Conservation (phyloP, 2,797 vertebrate species). For the Channa striata region DNA sequence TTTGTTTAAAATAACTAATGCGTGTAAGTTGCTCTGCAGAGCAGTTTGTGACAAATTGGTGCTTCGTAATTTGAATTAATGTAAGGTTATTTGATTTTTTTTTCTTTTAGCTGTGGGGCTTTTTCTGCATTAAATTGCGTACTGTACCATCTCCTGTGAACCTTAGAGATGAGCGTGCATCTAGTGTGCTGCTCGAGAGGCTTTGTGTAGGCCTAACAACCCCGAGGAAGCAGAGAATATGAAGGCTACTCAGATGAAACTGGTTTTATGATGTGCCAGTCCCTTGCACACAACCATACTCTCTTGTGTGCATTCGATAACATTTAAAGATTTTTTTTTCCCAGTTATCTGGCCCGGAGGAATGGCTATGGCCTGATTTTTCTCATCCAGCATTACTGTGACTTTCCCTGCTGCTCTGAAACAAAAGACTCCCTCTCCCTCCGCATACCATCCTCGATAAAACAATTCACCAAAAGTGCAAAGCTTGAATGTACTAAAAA, state of each 20-base stretch:
- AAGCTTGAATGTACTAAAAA: background rate
- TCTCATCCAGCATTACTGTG: conserved; percentile 41
- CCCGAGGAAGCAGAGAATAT: conserved; percentile 48
- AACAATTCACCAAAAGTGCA: background rate
- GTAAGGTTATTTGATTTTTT: conserved; percentile 41
- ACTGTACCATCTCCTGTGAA: conserved; percentile 23
- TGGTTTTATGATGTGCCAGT: conserved; percentile 28
- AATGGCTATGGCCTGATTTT: conserved; percentile 25
- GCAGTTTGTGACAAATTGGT: conserved; percentile 17
- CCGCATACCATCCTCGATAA: background rate
- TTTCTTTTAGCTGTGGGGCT: conserved; percentile 35
- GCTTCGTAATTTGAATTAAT: conserved; percentile 31
- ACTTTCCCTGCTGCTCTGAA: conserved; percentile 40
- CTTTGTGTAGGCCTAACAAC: conserved; percentile 20
- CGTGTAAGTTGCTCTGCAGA: conserved; percentile 16
- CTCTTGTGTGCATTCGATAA: conserved; percentile 33
- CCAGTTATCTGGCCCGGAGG: conserved; percentile 30
- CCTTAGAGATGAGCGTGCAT: conserved; percentile 39
- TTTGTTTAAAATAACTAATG: conserved; percentile 28
- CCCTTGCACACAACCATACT: conserved; percentile 21
- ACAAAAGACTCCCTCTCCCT: conserved; percentile 14
- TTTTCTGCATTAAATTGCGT: conserved; percentile 24
- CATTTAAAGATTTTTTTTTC: conserved; percentile 41
- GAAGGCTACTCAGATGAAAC: conserved; percentile 48
- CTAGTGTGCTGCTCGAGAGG: conserved; percentile 27